phyloP scores from a whole-genome alignment of 2,888 invertebrate species.

The Galerucella calmariensis region DNA sequence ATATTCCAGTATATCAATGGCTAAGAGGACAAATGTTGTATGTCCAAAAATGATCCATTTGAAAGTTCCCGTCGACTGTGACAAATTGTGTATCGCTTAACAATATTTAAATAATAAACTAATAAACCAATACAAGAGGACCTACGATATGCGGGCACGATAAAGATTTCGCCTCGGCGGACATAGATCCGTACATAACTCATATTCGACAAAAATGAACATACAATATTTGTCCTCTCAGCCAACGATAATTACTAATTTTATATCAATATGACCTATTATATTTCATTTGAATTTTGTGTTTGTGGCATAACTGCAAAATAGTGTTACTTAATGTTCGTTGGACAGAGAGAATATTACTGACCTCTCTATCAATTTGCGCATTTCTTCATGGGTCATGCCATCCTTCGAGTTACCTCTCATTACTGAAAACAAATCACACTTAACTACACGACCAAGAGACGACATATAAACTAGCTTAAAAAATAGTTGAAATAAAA shows the following conservation, averaged over 20 bases:
- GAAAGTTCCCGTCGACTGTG: too few relatives aligned
- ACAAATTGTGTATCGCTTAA: too few relatives aligned
- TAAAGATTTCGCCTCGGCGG: too few relatives aligned
- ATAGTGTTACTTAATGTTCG: constrained; percentile 9
- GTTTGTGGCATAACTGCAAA: constrained; percentile 11
- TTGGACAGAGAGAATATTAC: constrained; percentile 61
- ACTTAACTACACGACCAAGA: constrained; percentile 68
- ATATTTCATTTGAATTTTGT: not conserved
- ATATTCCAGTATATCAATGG: not conserved
- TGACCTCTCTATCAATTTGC: constrained; percentile 98
- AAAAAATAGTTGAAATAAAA: constrained; percentile 38
- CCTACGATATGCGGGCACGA: too few relatives aligned
- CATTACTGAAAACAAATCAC: constrained; percentile 72
- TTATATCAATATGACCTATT: not conserved
- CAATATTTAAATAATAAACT: too few relatives aligned
- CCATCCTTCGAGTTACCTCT: constrained; percentile 85
- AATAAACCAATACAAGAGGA: too few relatives aligned
- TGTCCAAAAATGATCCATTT: too few relatives aligned
- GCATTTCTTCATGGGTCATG: constrained; percentile 95
- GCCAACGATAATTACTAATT: not conserved
- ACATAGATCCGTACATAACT: too few relatives aligned
- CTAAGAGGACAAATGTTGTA: too few relatives aligned
- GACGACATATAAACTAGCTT: constrained; percentile 57
- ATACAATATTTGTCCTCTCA: too few relatives aligned
- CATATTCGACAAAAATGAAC: too few relatives aligned